A percentile compares a stretch with the other conserved stretches of the same genome.
phyloP scores from a whole-genome alignment of 2,113 vertebrate species.

The Coregonus clupeaformis region DNA sequence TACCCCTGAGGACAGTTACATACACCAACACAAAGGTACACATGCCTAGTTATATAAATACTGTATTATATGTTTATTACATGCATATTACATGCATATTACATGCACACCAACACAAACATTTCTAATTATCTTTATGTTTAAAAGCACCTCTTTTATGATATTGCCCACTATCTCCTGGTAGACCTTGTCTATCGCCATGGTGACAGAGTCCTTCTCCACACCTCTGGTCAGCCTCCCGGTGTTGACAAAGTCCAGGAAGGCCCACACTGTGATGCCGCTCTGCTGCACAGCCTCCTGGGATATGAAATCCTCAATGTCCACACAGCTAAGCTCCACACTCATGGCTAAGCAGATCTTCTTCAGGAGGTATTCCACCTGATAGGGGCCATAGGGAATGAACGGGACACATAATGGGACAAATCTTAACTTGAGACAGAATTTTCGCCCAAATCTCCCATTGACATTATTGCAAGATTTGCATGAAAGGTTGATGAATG shows the following conservation, averaged over 20 bases:
- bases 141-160: constrained; percentile 80
- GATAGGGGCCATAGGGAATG: background rate
- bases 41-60: background rate
- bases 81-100: background rate
- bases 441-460: too few species aligned
- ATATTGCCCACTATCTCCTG: constrained; percentile 85
- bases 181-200: constrained; percentile 87
- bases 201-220: constrained; percentile 78
- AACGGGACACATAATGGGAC: background rate
- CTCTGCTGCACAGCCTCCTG: constrained; percentile 74
- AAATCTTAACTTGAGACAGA: too few species aligned
- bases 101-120: constrained; percentile 3
- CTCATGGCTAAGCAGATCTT: constrained; percentile 82
- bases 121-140: background rate
- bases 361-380: constrained; percentile 88
- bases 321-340: constrained; percentile 77
- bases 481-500: background rate
- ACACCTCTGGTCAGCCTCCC: constrained; percentile 79
- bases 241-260: constrained; percentile 83
- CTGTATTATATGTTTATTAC: background rate
- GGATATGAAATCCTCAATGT: constrained; percentile 81
- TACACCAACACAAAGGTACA: constrained; percentile 15
- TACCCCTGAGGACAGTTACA: constrained; percentile 74
- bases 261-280: constrained; percentile 82
- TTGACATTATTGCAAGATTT: too few species aligned